Evolutionary conservation across 2,113 vertebrate genomes (phyloP).

Genomic region (Stegastes partitus): DNA sequence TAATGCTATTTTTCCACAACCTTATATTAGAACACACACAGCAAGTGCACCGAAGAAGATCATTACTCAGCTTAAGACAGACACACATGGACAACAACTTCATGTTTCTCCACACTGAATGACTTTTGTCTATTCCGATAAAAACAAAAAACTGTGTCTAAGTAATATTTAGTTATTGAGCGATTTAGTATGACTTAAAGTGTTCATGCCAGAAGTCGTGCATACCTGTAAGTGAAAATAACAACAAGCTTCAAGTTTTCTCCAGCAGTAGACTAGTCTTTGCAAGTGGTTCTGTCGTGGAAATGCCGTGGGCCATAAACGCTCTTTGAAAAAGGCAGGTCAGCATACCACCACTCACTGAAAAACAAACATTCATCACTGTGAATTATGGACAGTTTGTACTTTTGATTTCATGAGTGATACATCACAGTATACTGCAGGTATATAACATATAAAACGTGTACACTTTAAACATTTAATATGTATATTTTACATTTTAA

Average conservation of each 20-base stretch:
- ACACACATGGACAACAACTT: background rate
- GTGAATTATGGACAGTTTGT: background rate
- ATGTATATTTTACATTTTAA: background rate
- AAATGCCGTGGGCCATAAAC: constrained; percentile 67
- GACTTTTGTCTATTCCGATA: no score
- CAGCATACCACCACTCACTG: constrained; percentile 61
- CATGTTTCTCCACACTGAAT: background rate
- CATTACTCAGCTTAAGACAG: background rate
- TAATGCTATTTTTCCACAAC: background rate
- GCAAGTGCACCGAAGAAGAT: background rate
- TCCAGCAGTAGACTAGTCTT: constrained; percentile 50
- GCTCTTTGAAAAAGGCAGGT: constrained; percentile 31
- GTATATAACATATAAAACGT: background rate
- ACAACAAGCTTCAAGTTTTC: constrained; percentile 60
- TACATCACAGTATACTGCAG: background rate
- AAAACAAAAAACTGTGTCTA: background rate
- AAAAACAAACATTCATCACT: constrained; percentile 21
- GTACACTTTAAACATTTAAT: background rate
- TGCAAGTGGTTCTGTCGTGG: constrained; percentile 37
- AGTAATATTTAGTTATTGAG: background rate
- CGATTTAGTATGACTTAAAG: background rate
- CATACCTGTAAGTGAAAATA: constrained; percentile 38
- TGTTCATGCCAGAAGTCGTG: background rate
- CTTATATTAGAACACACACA: constrained; percentile 1
- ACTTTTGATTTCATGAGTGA: background rate